Percentiles rank a stretch among this genome's conserved stretches.
These are phyloP conservation scores for Hylaeus volcanicus DNA, from an alignment of 1,140 invertebrate species.

Conservation along the genomic window DNA sequence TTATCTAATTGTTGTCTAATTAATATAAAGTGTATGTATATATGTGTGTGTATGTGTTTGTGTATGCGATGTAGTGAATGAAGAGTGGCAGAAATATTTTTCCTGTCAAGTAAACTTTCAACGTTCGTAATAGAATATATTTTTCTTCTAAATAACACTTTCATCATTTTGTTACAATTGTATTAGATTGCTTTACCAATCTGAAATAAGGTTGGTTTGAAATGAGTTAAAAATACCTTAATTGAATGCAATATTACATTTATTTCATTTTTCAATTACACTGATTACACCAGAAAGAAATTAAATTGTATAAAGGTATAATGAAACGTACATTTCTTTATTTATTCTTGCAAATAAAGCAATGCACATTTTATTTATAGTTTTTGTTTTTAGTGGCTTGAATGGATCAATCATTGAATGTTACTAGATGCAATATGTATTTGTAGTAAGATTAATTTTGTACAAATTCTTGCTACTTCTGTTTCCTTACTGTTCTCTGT, in stretches of 20 bases:
- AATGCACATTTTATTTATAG: constrained; percentile 8
- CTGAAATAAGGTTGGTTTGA: not conserved
- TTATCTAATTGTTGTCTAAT: too few species aligned
- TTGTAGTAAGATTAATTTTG: constrained; percentile 8
- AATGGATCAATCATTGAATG: constrained; percentile 3
- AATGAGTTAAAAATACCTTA: not conserved
- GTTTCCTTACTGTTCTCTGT: not conserved
- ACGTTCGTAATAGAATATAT: too few species aligned
- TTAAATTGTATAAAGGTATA: constrained; percentile 16
- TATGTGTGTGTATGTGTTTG: too few species aligned
- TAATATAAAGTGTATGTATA: too few species aligned
- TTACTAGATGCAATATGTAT: constrained; percentile 5
- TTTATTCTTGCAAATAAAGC: constrained; percentile 1
- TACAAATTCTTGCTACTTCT: constrained; percentile 12
- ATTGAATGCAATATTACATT: constrained; percentile 18
- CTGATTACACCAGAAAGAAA: constrained; percentile 6
- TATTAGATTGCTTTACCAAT: too few species aligned
- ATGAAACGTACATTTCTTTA: constrained; percentile 18
- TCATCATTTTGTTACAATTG: too few species aligned
- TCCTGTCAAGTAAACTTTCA: too few species aligned
- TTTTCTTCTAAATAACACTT: too few species aligned
- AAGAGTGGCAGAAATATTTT: too few species aligned
- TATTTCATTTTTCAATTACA: constrained; percentile 30
- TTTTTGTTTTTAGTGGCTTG: not conserved
- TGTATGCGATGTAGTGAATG: too few species aligned